Evolutionary conservation across 2,113 vertebrate species (phyloP).

Genomic region (Chloropsis hardwickii): DNA sequence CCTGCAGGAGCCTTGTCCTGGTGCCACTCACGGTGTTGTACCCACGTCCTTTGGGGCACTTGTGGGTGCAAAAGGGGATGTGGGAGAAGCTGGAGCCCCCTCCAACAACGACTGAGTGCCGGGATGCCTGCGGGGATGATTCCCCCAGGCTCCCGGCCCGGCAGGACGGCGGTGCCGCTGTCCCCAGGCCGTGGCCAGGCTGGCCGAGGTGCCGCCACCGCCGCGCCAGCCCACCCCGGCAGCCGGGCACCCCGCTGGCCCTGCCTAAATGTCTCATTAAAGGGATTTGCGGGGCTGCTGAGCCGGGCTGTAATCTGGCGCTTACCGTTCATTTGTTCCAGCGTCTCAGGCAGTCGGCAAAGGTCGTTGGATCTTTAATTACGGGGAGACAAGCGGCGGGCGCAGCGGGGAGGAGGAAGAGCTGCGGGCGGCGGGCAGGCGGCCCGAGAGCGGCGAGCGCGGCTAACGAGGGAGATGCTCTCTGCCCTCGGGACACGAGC

Average conservation of each 20-base stretch:
- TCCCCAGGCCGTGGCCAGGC: fast-evolving
- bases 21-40: fast-evolving
- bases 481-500: background rate
- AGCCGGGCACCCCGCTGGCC: background rate
- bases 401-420: background rate
- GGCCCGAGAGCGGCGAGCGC: background rate
- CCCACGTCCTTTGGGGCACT: fast-evolving
- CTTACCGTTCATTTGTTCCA: background rate
- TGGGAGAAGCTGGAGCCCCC: background rate
- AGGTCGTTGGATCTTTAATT: conserved; percentile 29
- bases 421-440: background rate
- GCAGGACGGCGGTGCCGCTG: fast-evolving
- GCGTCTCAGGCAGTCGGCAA: background rate
- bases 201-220: background rate
- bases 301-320: background rate
- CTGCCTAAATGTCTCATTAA: background rate
- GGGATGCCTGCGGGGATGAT: fast-evolving
- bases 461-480: background rate
- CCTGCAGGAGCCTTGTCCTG: background rate
- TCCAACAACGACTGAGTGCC: fast-evolving
- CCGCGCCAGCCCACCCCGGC: background rate
- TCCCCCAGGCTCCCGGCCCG: background rate
- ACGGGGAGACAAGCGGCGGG: background rate
- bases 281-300: background rate
- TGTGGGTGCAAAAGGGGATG: fast-evolving